Base-by-base conservation (phyloP, 2,888 invertebrate species). In the Sympetrum striolatum region DNA sequence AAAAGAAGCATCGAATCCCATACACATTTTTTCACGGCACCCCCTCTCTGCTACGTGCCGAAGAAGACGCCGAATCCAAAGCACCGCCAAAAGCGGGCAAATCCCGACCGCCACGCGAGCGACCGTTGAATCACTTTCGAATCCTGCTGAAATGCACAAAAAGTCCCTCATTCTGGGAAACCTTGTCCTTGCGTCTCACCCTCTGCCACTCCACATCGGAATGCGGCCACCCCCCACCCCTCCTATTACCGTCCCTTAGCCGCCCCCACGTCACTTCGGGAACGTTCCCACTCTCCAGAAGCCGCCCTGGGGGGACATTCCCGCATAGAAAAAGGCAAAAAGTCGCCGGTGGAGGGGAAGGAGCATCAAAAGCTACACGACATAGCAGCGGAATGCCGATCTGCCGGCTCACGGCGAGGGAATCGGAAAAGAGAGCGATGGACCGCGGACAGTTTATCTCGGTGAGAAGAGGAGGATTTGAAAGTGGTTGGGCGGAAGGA, bases 311-410 rank as follows among this genome's bases (percentile, higher is more conserved):
- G 64, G 64, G 64, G 64, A 64, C 64, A 64, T 64, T 64, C 64
- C 64, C 64, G 64, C 64, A 64, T 64, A n/a, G 64, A 64, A 64
- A 64, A 64, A 64, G 64, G 64, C 64, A 64, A 64, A 64, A 64
- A 64, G 64, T 22, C 64, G 12, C 22, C 64, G 2, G n/a, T n/a
- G 64, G 3, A 60, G 60, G 60, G 60, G 60, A 60, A 10, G 22
- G 64, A 22, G n/a, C 64, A 35, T 35, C 82, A 58, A 35, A 31
- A 80, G 37, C 82, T 31, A 22, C 48, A 48, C 35, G 82, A 82
- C 82, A 58, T 35, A 58, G 58, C 58, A 58, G 82, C 53, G 82
- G 82, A 82, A 82, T 82, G 82, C 6, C 82, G 82, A 82, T 35
- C 82, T 82, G 58, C 82, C 58, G 82, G 82, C 58, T 82, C 82